Evolutionary conservation across 1,140 invertebrate species (phyloP).

Genomic region (Anoplophora glabripennis): DNA sequence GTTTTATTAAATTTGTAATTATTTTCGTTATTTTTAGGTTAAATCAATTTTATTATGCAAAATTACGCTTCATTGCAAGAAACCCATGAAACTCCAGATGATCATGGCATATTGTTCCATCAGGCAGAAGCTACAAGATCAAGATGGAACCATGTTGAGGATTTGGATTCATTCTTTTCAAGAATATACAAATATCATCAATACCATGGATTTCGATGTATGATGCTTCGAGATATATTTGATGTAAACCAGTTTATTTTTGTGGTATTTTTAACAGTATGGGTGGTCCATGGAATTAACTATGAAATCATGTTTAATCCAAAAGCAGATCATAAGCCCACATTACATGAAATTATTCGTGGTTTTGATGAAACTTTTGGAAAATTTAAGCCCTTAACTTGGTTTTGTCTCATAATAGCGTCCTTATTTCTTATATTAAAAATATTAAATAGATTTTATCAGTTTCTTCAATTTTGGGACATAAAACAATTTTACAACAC

Average conservation of each 20-base stretch:
- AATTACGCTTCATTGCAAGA: constrained; percentile 46
- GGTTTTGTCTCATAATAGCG: constrained; percentile 65
- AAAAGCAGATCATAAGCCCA: constrained; percentile 2
- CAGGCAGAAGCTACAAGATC: constrained; percentile 51
- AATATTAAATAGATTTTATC: constrained; percentile 74
- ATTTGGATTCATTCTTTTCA: constrained; percentile 91
- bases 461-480: constrained; percentile 84
- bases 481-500: constrained; percentile 90
- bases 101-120: constrained; percentile 43
- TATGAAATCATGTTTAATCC: constrained; percentile 81
- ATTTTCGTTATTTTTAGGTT: not conserved
- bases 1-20: not conserved
- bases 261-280: constrained; percentile 84
- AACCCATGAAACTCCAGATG: constrained; percentile 39
- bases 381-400: constrained; percentile 56
- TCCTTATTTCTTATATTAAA: constrained; percentile 77
- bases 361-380: not conserved
- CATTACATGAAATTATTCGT: constrained; percentile 2
- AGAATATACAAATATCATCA: constrained; percentile 95
- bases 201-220: constrained; percentile 88
- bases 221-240: constrained; percentile 82
- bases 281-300: constrained; percentile 85
- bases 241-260: constrained; percentile 90
- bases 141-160: constrained; percentile 94
- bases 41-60: constrained; percentile 22